Evolutionary conservation across 2,888 invertebrate species (phyloP).

Genomic region (Volucella inflata): DNA sequence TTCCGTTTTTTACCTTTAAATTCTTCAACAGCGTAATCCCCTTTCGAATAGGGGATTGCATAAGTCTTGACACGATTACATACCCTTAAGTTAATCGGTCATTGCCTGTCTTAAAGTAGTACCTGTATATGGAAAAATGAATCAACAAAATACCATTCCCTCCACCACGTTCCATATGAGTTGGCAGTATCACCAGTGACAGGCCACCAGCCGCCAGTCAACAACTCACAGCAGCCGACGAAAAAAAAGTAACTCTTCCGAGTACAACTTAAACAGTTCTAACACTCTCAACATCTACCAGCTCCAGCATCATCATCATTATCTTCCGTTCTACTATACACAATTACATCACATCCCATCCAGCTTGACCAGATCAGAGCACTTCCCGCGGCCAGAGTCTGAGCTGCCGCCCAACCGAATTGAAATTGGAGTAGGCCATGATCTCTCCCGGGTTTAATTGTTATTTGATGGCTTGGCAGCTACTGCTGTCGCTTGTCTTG

Average conservation of each 20-base stretch:
- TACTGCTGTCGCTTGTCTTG: constrained; percentile 6
- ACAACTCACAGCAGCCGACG: constrained; percentile 11
- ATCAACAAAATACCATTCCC: constrained; percentile 38
- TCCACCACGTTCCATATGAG: constrained; percentile 24
- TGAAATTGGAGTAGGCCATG: constrained; percentile 61
- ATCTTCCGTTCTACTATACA: constrained; percentile 26
- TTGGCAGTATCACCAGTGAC: no score
- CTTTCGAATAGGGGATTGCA: constrained; percentile 15
- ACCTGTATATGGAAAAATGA: not conserved
- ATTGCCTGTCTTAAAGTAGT: not conserved
- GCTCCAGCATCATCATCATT: constrained; percentile 4
- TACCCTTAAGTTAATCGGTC: constrained; percentile 5
- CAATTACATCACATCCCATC: constrained; percentile 51
- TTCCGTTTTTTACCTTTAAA: no score
- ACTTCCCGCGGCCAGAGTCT: not conserved
- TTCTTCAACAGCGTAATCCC: not conserved
- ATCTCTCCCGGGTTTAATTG: constrained; percentile 37
- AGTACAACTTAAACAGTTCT: constrained; percentile 38
- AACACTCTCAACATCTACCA: constrained; percentile 24
- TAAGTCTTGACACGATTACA: not conserved
- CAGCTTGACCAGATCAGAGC: constrained; percentile 2
- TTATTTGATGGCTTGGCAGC: constrained; percentile 21
- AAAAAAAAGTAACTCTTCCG: not conserved
- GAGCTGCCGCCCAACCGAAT: constrained; percentile 21
- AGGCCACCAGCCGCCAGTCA: not conserved